These are phyloP conservation scores for Drosophila neotestacea DNA, from an alignment of 2,888 invertebrate genomes.

Conservation along the genomic window DNA sequence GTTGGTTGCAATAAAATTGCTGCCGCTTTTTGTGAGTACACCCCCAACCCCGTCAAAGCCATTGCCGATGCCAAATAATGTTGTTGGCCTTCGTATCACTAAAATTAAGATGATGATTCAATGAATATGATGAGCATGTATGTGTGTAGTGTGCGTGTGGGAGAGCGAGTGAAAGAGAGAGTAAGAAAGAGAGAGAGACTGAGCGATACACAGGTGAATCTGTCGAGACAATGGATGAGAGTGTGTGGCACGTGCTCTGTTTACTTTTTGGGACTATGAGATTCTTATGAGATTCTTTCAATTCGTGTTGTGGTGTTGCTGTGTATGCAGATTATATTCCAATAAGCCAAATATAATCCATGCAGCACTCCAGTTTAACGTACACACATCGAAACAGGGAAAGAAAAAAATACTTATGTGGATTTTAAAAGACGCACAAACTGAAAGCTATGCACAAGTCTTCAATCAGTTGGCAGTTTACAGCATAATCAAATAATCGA, in stretches of 20 bases:
- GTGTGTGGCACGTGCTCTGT: slow-evolving; percentile 33
- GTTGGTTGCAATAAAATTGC: slow-evolving; percentile 40
- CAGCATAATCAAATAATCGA: neutral
- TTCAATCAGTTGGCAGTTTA: slow-evolving; percentile 33
- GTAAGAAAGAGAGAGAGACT: slow-evolving; percentile 1
- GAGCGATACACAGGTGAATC: slow-evolving; percentile 24
- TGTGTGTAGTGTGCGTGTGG: slow-evolving; percentile 26
- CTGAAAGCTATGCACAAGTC: slow-evolving; percentile 53
- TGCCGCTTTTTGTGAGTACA: slow-evolving; percentile 46
- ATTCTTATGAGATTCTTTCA: slow-evolving; percentile 24
- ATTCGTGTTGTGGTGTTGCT: slow-evolving; percentile 20
- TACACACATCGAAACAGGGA: slow-evolving; percentile 67
- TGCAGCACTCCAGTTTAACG: slow-evolving; percentile 68
- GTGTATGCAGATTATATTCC: slow-evolving; percentile 66
- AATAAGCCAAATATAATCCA: slow-evolving; percentile 72
- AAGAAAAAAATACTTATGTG: slow-evolving; percentile 34
- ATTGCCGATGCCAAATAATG: slow-evolving; percentile 77
- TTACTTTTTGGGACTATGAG: slow-evolving; percentile 33
- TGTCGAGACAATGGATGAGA: slow-evolving; percentile 33
- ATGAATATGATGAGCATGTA: slow-evolving; percentile 75
- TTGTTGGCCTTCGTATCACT: slow-evolving; percentile 87
- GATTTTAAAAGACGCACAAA: slow-evolving; percentile 56
- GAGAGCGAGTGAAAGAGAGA: slow-evolving; percentile 6
- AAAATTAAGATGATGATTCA: slow-evolving; percentile 84
- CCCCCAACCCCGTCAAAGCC: slow-evolving; percentile 54